Base-by-base conservation (phyloP, 2,113 vertebrate species). In the Lophochroa leadbeateri region DNA sequence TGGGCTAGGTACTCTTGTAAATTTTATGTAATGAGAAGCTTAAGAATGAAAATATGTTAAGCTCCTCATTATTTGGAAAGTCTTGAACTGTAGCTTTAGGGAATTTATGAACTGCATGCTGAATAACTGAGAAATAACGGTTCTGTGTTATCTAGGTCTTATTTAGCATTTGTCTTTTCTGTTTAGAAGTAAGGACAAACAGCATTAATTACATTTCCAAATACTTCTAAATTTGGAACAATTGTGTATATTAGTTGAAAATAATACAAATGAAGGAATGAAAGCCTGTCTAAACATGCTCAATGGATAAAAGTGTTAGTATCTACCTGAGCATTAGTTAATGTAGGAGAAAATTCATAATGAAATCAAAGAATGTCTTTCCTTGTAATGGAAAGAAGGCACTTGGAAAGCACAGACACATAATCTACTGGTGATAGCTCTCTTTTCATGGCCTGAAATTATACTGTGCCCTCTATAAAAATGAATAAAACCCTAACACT, bases 31-130 rank as follows among this genome's bases (percentile, higher is more conserved):
- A 19, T 24, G 11, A 85, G 68, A 80, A 46, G 21, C 68, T 81
- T 81, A 86, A 75, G 60, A 81, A 90, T n/a, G 13, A 81, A 92
- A 86, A 71, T 67, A 78, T 78, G 86, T 90, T 55, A 80, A 94
- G 43, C 14, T 8, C 6, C 11, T 84, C n/a, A 75, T 46, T 84
- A 67, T 47, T 90, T 82, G 43, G 29, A 88, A 96, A 88, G 10
- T 76, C 31, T 82, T 75, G 50, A 88, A 68, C 68, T 53, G 15
- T 17, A 69, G 6, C 39, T 84, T 88, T 70, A 70, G 85, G 46
- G 35, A 80, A 80, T 43, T 50, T 74, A 77, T 44, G 13, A 78
- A 60, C 28, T 72, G 37, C 3, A 4, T 68, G 65, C 11, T 33
- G 20, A 52, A 53, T 70, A 78, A 57, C 46, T 74, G 28, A 75